These are phyloP conservation scores for Spheniscus humboldti DNA, from an alignment of 2,797 vertebrate species.

Conservation along the genomic window DNA sequence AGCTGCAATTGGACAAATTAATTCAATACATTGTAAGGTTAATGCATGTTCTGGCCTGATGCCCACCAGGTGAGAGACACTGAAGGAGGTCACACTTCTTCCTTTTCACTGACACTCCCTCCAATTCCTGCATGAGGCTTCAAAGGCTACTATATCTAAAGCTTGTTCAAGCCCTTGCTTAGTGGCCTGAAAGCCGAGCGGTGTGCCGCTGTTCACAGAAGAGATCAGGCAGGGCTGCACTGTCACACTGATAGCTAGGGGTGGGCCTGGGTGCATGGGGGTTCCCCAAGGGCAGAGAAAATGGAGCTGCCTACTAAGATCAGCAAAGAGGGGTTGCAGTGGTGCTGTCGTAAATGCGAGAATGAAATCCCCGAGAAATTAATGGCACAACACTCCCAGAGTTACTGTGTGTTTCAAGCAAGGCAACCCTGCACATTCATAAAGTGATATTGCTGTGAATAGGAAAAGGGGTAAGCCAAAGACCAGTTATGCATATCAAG, in stretches of 20 bases:
- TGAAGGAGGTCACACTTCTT: not conserved
- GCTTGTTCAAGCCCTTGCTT: not conserved
- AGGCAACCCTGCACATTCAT: not conserved
- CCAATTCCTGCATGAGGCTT: not conserved
- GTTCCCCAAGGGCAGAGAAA: not conserved
- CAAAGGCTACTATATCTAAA: not conserved
- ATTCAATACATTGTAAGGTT: not conserved
- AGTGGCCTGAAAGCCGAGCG: not conserved
- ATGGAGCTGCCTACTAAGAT: not conserved
- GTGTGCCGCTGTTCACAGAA: not conserved
- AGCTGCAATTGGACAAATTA: not conserved
- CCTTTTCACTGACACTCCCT: not conserved
- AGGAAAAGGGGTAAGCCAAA: not conserved
- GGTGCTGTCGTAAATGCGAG: not conserved
- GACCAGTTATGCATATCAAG: fast-evolving
- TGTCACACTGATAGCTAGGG: not conserved
- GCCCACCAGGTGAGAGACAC: not conserved
- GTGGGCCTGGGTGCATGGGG: fast-evolving
- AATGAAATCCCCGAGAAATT: not conserved
- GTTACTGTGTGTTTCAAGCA: not conserved
- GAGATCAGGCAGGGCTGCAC: not conserved
- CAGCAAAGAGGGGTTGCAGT: not conserved
- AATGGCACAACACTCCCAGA: not conserved
- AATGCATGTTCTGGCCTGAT: not conserved
- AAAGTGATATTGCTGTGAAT: not conserved